Conservation (phyloP, 2,797 vertebrate genomes). For the Fringilla coelebs region DNA sequence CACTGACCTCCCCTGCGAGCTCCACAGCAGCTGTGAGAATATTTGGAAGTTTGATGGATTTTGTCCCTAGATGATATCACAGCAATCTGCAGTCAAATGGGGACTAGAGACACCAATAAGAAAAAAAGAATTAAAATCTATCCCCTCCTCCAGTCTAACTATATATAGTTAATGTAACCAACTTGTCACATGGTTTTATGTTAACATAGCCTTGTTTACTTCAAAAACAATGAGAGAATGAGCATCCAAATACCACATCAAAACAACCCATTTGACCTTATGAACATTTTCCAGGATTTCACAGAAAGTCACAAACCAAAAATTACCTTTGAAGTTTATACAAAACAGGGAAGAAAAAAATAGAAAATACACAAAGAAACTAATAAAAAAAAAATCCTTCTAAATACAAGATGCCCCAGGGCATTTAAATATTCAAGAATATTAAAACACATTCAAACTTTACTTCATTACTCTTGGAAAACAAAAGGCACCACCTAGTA, state of each 20-base stretch:
- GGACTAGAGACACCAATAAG: neutral
- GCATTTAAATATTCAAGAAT: neutral
- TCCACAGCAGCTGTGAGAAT: neutral
- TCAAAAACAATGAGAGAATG: neutral
- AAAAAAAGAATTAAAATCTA: neutral
- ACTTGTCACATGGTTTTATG: neutral
- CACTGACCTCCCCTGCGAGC: accelerated
- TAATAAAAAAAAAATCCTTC: neutral
- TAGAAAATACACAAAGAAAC: neutral
- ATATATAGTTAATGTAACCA: neutral
- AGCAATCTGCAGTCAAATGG: neutral
- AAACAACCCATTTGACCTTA: neutral
- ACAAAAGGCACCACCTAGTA: neutral
- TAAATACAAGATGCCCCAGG: neutral
- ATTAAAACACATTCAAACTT: neutral
- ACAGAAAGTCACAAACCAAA: neutral
- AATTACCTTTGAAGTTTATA: neutral
- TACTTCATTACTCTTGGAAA: neutral
- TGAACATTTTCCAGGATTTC: neutral
- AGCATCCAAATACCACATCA: neutral
- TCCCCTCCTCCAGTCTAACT: neutral
- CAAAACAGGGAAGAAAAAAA: neutral
- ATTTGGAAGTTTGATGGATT: neutral
- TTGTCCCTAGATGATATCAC: neutral
- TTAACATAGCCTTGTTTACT: neutral